Evolutionary conservation across 2,888 invertebrate species (phyloP), one percentile per base, ranked within the genome.

Genomic region (Ctena decussata): DNA sequence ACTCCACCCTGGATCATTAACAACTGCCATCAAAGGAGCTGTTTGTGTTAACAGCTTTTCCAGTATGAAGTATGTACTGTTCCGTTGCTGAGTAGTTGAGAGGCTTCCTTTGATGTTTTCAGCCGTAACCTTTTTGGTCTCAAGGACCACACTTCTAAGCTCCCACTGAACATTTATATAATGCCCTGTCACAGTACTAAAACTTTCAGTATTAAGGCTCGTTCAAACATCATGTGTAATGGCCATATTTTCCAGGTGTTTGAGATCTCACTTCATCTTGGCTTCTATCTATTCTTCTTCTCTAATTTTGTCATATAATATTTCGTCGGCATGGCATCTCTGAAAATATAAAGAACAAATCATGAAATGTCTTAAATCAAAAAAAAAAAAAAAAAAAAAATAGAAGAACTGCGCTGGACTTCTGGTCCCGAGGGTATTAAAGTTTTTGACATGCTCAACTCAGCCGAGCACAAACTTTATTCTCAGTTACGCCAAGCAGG

Each of bases 171-270:
- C 27, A 30, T 79, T 73, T 71, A 84, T 84, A n/a, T 75, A 76
- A 70, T 79, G 83, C n/a, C 24, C 79, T 18, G 75, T 83, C 8
- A 75, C 60, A 70, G 80, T 81, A 65, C 84, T 80, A 35, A 75
- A 83, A 41, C 73, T 76, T 60, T 79, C 76, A 24, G 79, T 83
- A 44, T 73, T 77, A 60, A 74, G 71, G 49, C 84, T 80, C 18
- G 65, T 80, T 70, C 80, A 80, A 18, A 74, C 75, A 39, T 80
- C 80, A 53, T 75, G 80, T 0, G 80, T 80, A 6, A 80, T 65
- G 12, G 74, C 80, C 21, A 74, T 46, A 12, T 49, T 12, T 41
- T 41, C 41, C 8, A 41, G 8, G 15, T 41, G 41, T 41, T 41
- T 41, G 8, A 41, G 41, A 53, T 53, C 53, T 53, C 11, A n/a